A percentile compares a stretch with the other conserved stretches of the same genome.
These are phyloP conservation scores for Odontophorus gujanensis DNA, from an alignment of 2,113 vertebrate genomes.

Conservation along the genomic window DNA sequence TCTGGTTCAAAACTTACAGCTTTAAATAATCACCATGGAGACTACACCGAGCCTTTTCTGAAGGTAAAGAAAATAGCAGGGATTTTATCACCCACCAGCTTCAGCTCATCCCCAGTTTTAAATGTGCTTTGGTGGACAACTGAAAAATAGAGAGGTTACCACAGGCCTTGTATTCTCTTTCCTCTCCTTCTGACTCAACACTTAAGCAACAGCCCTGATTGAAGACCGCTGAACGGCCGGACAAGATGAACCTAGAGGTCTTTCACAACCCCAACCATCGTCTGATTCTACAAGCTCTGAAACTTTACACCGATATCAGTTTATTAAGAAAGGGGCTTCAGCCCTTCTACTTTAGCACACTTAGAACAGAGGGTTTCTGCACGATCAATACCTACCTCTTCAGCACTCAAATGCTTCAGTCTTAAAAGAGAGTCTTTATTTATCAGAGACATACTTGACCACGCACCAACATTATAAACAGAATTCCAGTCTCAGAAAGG, in stretches of 20 bases:
- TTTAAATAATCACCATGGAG: too few relatives aligned
- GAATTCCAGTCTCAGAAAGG: conserved; percentile 15
- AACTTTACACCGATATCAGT: background rate
- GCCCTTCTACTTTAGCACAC: background rate
- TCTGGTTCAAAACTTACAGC: too few relatives aligned
- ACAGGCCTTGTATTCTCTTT: background rate
- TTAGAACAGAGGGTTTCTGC: background rate
- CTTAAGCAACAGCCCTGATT: background rate
- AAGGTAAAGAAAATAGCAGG: too few relatives aligned
- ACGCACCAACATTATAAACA: conserved; percentile 40
- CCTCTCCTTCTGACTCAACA: background rate
- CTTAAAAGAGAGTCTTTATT: conserved; percentile 33
- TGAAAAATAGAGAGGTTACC: too few relatives aligned
- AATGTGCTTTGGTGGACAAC: too few relatives aligned
- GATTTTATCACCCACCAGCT: too few relatives aligned
- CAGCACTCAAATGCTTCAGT: conserved; percentile 30
- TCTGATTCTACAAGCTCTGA: background rate
- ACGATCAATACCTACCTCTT: conserved; percentile 71
- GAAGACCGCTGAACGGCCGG: background rate
- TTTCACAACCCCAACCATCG: too few relatives aligned
- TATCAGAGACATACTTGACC: conserved; percentile 26
- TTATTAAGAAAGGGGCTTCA: background rate
- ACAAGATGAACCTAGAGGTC: too few relatives aligned
- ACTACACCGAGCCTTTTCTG: too few relatives aligned
- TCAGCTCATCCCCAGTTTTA: too few relatives aligned